Base-by-base conservation (phyloP, 2,888 invertebrate genomes). In the Rapana venosa region DNA sequence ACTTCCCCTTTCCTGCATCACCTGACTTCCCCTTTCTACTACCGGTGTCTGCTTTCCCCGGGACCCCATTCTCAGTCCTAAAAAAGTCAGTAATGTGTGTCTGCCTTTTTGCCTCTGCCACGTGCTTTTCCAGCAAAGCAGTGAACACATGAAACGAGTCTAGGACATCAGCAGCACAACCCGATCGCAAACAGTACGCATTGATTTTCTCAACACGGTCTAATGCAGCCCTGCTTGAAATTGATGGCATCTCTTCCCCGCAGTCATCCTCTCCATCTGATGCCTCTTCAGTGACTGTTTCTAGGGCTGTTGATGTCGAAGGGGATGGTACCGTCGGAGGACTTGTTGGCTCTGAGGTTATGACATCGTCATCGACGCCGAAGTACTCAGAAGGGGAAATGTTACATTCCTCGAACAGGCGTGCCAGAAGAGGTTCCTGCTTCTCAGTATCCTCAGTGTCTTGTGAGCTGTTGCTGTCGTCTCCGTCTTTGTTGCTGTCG, bases 231-330 rank as follows among this genome's bases (percentile, higher is more conserved):
- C 26, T 74, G 36, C 66, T 87, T 87, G 70, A 35, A 26, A 66
- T 47, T 17, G 20, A 17, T 70, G n/a, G 26, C 26, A 26, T n/a
- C 20, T 61, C 36, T 87, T 74, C 87, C 47, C 87, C 87, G 6
- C 87, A 66, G 36, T 87, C 70, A 13, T 87, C 87, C 66, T 87
- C 87, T 87, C 56, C 87, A 26, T 74, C 87, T 61, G 70, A 66
- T 86, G 70, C 87, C 20, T 47, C 36, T 70, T 30, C 36, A n/a
- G 13, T 35, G 32, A 35, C 74, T 36, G 36, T 56, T 81, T 26
- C 81, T 47, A 20, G 35, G 81, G 47, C 81, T 36, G 47, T 81
- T 35, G 81, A 32, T 58, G 85, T 58, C 58, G 85, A 58, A 56
- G 85, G 30, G 1, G 85, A 22, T 36, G 56, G 58, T 17, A 17